Evolutionary conservation across 2,113 vertebrate genomes (phyloP), one percentile per base, ranked within the genome.

Genomic region (Chrysochloris asiatica): DNA sequence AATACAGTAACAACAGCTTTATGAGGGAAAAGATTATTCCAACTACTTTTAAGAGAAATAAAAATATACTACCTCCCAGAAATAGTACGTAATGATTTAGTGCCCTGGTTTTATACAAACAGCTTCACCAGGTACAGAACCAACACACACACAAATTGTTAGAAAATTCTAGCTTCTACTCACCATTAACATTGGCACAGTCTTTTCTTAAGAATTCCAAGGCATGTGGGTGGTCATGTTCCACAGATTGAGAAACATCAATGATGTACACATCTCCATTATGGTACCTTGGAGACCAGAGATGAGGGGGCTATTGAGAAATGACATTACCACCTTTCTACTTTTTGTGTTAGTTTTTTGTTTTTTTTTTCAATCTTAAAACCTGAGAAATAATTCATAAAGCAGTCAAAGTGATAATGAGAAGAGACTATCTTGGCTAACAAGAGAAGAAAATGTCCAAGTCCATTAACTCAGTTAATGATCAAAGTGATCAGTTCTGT

Each of bases 171-270:
- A 30, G 54, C 38, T 75, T 41, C 80, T 13, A n/a, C 98, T 95
- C 92, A 99, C 99, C 99, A 0, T 98, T 99, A 65, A 99, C 94
- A 0, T 99, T 99, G 96, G 97, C 96, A 95, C 99, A 99, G 95
- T 99, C 99, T 91, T 99, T 99, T 8, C 99, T 97, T 79, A 99
- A 97, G 97, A 99, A 99, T 97, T 99, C 99, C 82, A 99, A 97
- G 0, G 99, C 99, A 0, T 99, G 99, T 0, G 99, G 99, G 88
- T 99, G 99, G 94, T 99, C 99, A 0, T 99, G 99, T 54, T 99
- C 99, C 95, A 99, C 99, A 0, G 99, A 98, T 97, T 99, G 99
- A 0, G 99, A 99, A 72, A 99, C 99, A 0, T 99, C 99, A 0
- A 99, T 99, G 96, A 99, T 98, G 95, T 98, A 98, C 28, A 98